These are phyloP conservation scores for Gobius niger DNA, from an alignment of 2,113 vertebrate species.

Conservation along the genomic window DNA sequence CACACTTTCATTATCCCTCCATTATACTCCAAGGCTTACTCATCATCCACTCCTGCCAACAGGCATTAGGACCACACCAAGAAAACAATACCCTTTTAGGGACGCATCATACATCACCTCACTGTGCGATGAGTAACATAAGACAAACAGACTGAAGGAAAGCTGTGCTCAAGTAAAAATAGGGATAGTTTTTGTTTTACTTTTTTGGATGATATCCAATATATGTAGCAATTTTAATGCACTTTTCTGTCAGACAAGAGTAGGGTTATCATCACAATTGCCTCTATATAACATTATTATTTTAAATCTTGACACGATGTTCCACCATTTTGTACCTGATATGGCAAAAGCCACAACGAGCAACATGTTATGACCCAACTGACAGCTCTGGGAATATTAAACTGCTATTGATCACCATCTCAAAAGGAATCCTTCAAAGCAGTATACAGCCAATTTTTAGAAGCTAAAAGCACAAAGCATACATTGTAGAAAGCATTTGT, in stretches of 20 bases:
- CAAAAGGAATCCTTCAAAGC: neutral
- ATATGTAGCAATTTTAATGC: no score
- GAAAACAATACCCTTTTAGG: conserved; percentile 8
- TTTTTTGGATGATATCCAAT: no score
- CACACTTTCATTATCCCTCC: conserved; percentile 27
- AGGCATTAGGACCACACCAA: conserved; percentile 12
- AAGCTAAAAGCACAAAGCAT: neutral
- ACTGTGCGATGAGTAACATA: neutral
- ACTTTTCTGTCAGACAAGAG: no score
- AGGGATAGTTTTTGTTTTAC: no score
- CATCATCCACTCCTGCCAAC: conserved; percentile 28
- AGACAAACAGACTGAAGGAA: no score
- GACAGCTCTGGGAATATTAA: neutral
- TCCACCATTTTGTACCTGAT: neutral
- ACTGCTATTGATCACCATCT: neutral
- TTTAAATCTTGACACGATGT: neutral
- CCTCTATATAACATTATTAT: neutral
- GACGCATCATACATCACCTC: neutral
- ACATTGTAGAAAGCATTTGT: conserved; percentile 1
- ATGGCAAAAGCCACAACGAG: neutral
- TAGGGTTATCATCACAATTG: no score
- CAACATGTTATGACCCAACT: neutral
- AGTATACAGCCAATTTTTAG: neutral
- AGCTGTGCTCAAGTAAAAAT: no score
- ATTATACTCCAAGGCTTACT: conserved; percentile 26